Evolutionary conservation across 2,797 vertebrate genomes (phyloP).

Genomic region (Ctenopoma kingsleyae): DNA sequence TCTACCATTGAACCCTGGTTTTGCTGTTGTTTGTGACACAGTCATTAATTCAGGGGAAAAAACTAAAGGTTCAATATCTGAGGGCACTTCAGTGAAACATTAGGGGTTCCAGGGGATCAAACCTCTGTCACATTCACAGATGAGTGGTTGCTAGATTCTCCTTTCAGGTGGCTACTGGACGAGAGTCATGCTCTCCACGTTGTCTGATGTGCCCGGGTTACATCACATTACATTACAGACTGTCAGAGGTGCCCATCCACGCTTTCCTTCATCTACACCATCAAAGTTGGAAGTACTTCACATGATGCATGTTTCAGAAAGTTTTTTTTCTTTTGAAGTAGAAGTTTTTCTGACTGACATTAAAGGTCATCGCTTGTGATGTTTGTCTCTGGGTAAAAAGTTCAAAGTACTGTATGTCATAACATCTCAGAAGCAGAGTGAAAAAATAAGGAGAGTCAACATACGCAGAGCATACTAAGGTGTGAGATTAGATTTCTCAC

Average conservation of each 20-base stretch:
- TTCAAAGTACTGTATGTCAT: background rate
- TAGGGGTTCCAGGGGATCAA: background rate
- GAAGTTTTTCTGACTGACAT: background rate
- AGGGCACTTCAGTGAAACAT: slow-evolving; percentile 12
- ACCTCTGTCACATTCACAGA: slow-evolving; percentile 14
- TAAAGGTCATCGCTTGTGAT: slow-evolving; percentile 1
- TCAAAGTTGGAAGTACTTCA: slow-evolving; percentile 22
- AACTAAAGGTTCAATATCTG: background rate
- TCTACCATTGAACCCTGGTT: background rate
- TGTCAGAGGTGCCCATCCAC: background rate
- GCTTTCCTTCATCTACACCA: slow-evolving; percentile 29
- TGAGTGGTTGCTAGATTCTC: slow-evolving; percentile 2
- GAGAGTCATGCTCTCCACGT: slow-evolving; percentile 12
- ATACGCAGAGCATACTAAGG: too few species aligned
- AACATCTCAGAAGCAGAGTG: too few species aligned
- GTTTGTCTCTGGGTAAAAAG: background rate
- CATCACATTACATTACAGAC: slow-evolving; percentile 35
- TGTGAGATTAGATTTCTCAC: too few species aligned
- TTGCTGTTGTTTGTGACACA: background rate
- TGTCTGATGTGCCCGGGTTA: slow-evolving; percentile 21
- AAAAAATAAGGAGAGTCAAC: too few species aligned
- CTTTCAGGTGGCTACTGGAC: background rate
- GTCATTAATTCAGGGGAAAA: background rate
- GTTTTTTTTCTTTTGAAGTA: background rate
- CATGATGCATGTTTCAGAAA: background rate